These are phyloP conservation scores for Henricia sp. DNA, from an alignment of 53 echinoderm and acorn worm species.

Conservation along the genomic window DNA sequence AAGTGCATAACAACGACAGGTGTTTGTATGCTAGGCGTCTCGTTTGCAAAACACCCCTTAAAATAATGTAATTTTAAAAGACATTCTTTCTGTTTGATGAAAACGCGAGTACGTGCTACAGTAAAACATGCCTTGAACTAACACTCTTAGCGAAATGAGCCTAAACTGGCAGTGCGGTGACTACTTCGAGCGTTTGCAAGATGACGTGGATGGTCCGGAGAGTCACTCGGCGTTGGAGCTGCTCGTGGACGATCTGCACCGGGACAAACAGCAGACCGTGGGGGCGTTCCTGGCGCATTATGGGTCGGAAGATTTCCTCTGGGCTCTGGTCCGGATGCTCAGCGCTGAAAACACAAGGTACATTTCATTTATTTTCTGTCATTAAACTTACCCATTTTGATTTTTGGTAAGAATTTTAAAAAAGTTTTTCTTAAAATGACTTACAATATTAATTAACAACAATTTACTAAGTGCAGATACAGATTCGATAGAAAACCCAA, in stretches of 20 bases:
- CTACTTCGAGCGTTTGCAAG: slow-evolving; percentile 85
- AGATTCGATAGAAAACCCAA: background rate
- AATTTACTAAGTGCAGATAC: no score
- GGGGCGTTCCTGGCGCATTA: slow-evolving; percentile 83
- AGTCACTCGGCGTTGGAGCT: slow-evolving; percentile 82
- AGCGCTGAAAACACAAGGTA: slow-evolving; percentile 86
- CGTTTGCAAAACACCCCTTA: no score
- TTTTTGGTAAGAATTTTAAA: background rate
- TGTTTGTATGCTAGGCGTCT: no score
- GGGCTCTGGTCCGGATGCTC: slow-evolving; percentile 86
- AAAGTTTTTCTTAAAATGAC: background rate
- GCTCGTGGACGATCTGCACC: slow-evolving; percentile 95
- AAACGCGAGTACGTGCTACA: background rate
- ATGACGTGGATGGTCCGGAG: slow-evolving; percentile 49
- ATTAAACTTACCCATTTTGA: no score
- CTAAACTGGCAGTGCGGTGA: slow-evolving; percentile 89
- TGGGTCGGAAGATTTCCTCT: slow-evolving; percentile 94
- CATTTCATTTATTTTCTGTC: background rate
- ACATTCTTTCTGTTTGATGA: no score
- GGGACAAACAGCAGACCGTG: slow-evolving; percentile 86
- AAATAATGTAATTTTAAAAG: no score
- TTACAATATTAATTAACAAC: no score
- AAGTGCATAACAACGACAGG: slow-evolving; percentile 51
- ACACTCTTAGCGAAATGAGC: slow-evolving; percentile 64
- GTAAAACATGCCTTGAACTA: slow-evolving; percentile 10